phyloP scores from a whole-genome alignment of 1,140 invertebrate species.

The Lepidurus arcticus region DNA sequence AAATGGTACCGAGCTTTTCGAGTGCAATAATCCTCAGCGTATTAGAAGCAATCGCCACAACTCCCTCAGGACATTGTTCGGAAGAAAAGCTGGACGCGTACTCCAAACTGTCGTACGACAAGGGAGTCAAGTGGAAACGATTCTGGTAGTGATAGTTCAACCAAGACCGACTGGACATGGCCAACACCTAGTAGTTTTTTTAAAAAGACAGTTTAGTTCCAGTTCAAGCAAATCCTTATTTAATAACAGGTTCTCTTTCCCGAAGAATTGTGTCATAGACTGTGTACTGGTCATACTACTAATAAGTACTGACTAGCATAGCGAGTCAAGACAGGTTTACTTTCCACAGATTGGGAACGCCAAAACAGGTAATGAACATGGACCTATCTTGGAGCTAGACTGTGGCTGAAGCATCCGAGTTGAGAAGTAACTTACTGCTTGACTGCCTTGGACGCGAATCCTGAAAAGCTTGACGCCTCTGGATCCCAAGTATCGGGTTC shows the following conservation, averaged over 20 bases:
- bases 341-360: conserved; percentile 17
- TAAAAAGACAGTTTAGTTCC: not conserved
- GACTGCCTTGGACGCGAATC: conserved; percentile 88
- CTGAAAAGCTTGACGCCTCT: conserved; percentile 93
- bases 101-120: conserved; percentile 94
- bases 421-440: conserved; percentile 63
- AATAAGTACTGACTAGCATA: not conserved
- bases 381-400: conserved; percentile 5
- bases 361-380: not conserved
- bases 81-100: conserved; percentile 97
- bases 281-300: not conserved
- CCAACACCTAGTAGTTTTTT: conserved; percentile 61
- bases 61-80: conserved; percentile 98
- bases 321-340: not conserved
- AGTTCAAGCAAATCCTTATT: not conserved
- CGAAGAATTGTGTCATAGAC: not conserved
- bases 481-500: conserved; percentile 92
- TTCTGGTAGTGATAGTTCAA: conserved; percentile 98
- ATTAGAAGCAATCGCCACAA: conserved; percentile 97
- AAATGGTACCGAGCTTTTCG: conserved; percentile 96
- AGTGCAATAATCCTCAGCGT: conserved; percentile 94
- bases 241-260: not conserved
- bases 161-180: conserved; percentile 97
- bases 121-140: conserved; percentile 86
- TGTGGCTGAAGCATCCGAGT: not conserved